These are phyloP conservation scores for Ashinkailepas kermadecensis DNA, from an alignment of 2,888 invertebrate genomes.

Conservation along the genomic window DNA sequence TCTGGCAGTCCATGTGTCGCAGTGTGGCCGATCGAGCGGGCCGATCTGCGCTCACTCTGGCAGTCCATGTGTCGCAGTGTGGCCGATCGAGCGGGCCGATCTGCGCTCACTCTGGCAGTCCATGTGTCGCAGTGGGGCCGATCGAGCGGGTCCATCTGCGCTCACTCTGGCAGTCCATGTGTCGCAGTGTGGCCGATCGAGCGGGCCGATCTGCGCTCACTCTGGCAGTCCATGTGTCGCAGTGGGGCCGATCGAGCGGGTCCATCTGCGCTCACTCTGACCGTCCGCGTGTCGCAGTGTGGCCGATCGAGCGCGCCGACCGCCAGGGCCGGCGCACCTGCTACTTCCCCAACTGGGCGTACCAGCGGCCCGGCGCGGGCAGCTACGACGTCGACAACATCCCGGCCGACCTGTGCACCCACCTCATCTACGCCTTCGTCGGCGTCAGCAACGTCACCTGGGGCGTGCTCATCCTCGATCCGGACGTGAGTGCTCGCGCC, in stretches of 20 bases:
- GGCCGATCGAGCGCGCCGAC: not conserved
- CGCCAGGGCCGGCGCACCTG: conserved; percentile 29
- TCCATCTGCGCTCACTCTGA: not conserved
- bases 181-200: not conserved
- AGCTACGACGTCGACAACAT: conserved; percentile 75
- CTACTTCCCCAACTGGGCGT: conserved; percentile 35
- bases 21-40: not conserved
- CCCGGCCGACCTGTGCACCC: conserved; percentile 73
- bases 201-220: not conserved
- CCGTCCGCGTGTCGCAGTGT: not conserved
- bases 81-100: not conserved
- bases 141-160: not conserved
- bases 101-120: not conserved
- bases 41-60: not conserved
- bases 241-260: not conserved
- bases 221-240: not conserved
- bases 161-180: no score
- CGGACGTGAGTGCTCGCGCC: conserved; percentile 51
- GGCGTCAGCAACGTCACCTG: conserved; percentile 70
- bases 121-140: not conserved
- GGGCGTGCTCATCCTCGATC: conserved; percentile 69
- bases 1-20: not conserved
- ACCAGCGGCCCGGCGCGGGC: conserved; percentile 44
- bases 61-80: not conserved
- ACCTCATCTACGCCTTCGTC: conserved; percentile 78